Conservation (phyloP, 2,113 vertebrate species). For the Urocitellus parryii region DNA sequence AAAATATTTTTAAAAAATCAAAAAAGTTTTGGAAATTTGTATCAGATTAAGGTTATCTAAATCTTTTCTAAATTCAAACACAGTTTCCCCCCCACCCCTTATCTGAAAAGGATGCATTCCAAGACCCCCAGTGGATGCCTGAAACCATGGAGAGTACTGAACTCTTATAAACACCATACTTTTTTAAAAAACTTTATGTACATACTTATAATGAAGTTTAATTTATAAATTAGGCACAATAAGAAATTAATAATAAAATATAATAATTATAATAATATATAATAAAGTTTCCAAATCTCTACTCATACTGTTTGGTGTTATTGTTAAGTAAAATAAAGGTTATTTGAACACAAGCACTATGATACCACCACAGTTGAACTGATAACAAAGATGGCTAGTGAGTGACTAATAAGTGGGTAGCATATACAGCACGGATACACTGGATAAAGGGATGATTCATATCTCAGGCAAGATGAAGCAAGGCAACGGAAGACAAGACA, state of each 20-base stretch:
- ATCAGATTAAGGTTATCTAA: not conserved
- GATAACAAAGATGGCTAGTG: not conserved
- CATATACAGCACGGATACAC: no score
- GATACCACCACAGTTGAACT: not conserved
- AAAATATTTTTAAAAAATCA: conserved; percentile 7
- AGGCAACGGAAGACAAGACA: not conserved
- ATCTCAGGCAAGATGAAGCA: not conserved
- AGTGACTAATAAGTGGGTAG: not conserved
- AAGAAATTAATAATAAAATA: not conserved
- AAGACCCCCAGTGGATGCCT: not conserved
- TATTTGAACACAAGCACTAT: not conserved
- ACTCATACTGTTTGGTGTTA: not conserved
- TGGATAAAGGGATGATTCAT: not conserved
- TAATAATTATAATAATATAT: not conserved
- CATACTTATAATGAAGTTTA: not conserved
- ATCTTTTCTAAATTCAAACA: conserved; percentile 13
- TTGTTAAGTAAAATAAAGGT: not conserved
- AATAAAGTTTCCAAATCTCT: not conserved
- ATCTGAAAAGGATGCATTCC: not conserved
- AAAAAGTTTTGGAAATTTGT: conserved; percentile 34
- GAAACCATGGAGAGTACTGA: not conserved
- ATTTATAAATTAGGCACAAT: not conserved
- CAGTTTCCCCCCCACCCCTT: not conserved
- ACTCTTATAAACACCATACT: not conserved
- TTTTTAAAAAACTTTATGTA: not conserved